Evolutionary conservation across 2,113 vertebrate genomes (phyloP), one percentile per base, ranked within the genome.

Genomic region (Pandion haliaetus): DNA sequence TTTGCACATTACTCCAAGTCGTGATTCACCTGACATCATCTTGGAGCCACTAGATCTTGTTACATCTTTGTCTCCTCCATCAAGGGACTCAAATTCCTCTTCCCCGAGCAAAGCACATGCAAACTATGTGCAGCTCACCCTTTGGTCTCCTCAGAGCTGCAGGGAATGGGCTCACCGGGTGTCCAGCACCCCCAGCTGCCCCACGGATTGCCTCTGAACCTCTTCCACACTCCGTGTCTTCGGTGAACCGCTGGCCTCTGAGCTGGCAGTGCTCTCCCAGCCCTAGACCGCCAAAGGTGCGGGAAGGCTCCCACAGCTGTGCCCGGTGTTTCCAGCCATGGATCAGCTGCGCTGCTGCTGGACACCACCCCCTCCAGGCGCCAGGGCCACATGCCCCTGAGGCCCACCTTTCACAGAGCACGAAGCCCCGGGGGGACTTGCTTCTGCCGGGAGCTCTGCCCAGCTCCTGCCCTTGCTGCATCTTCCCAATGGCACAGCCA

Each of bases 311-410:
- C 55, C 2, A 2, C n/a, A 59, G 63, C 57, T n/a, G n/a, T n/a
- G n/a, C n/a, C n/a, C n/a, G n/a, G n/a, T n/a, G n/a, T n/a, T n/a
- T n/a, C 11, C 76, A 82, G 65, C 10, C 55, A n/a, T 1, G 0
- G 59, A 32, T 31, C 20, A 8, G 10, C 57, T 4, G 29, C 3
- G 15, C 44, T 44, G 42, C 19, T 49, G 47, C 31, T 20, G 17
- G 55, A 59, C 32, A 47, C 36, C 57, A 62, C 12, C 0, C 1
- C 5, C 36, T 36, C 26, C 58, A 31, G 42, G 9, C 5, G 3
- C 17, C 1, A 0, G 34, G 21, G 20, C n/a, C 40, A 20, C 45
- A 2, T 15, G 34, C 6, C 9, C 13, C 32, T 5, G 4, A 7
- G 31, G 3, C 6, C 9, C 76, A 52, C 10, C n/a, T 76, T 38